These are phyloP conservation scores for Idaea dimidiata DNA, from an alignment of 2,888 invertebrate genomes.

Conservation along the genomic window DNA sequence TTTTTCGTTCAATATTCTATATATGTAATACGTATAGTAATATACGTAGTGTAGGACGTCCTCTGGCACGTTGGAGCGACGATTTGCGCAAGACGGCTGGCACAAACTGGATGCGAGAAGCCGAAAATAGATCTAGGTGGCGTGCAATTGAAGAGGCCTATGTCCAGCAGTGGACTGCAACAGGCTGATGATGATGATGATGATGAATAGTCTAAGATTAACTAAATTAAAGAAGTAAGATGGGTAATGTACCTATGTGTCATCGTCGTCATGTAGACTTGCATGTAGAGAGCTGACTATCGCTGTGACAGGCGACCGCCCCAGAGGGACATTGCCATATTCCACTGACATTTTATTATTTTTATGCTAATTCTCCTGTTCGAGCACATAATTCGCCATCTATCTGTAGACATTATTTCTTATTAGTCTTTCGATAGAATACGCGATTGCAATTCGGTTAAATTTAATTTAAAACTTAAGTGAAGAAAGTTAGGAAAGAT, in stretches of 20 bases:
- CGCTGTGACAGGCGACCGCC: conserved; percentile 55
- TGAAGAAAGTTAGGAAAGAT: not conserved
- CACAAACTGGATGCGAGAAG: too few relatives aligned
- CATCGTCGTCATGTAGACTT: conserved; percentile 37
- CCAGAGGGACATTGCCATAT: conserved; percentile 47
- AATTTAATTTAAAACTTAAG: conserved; percentile 4
- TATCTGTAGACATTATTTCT: conserved; percentile 24
- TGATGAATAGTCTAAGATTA: not conserved
- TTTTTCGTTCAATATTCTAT: too few relatives aligned
- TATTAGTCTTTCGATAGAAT: not conserved
- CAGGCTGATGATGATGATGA: too few relatives aligned
- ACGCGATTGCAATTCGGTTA: not conserved
- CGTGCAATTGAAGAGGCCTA: too few relatives aligned
- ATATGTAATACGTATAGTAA: too few relatives aligned
- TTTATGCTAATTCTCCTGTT: conserved; percentile 66
- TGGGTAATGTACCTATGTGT: conserved; percentile 40
- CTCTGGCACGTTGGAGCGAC: too few relatives aligned
- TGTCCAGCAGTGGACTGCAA: too few relatives aligned
- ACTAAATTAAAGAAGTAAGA: conserved; percentile 30
- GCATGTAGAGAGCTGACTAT: conserved; percentile 45
- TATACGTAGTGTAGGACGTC: too few relatives aligned
- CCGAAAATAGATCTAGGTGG: too few relatives aligned
- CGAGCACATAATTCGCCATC: conserved; percentile 49
- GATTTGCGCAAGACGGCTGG: too few relatives aligned
- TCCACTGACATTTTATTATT: conserved; percentile 68